phyloP scores from a whole-genome alignment of 1,140 invertebrate species.

The Heliconius melpomene region DNA sequence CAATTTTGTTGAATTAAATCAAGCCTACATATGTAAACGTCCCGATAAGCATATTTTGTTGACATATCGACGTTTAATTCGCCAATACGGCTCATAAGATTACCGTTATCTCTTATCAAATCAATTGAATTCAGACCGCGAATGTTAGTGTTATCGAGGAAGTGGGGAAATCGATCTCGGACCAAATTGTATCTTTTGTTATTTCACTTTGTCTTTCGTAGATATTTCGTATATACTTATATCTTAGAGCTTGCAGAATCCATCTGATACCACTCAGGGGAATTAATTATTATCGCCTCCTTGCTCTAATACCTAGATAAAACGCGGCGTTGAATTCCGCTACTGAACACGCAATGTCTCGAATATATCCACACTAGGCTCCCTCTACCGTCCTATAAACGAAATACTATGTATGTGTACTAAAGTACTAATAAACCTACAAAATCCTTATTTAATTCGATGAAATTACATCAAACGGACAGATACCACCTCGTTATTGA shows the following conservation, averaged over 20 bases:
- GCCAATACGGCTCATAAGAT: background rate
- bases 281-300: background rate
- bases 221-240: background rate
- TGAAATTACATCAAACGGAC: too few relatives aligned
- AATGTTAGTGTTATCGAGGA: constrained; percentile 10
- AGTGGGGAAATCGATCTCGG: background rate
- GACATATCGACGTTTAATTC: background rate
- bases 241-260: background rate
- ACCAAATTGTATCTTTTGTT: background rate
- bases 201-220: background rate
- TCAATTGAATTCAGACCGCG: background rate
- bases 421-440: too few relatives aligned
- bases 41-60: background rate
- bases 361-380: too few relatives aligned
- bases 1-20: background rate
- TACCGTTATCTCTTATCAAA: constrained; percentile 12
- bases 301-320: background rate
- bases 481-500: background rate
- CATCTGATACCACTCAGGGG: background rate
- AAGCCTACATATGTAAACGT: background rate
- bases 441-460: too few relatives aligned
- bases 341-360: too few relatives aligned
- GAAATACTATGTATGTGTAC: too few relatives aligned
- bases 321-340: too few relatives aligned
- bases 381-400: too few relatives aligned